Evolutionary conservation across 2,888 invertebrate genomes (phyloP).

Genomic region (Zygothrica quintamaculata): DNA sequence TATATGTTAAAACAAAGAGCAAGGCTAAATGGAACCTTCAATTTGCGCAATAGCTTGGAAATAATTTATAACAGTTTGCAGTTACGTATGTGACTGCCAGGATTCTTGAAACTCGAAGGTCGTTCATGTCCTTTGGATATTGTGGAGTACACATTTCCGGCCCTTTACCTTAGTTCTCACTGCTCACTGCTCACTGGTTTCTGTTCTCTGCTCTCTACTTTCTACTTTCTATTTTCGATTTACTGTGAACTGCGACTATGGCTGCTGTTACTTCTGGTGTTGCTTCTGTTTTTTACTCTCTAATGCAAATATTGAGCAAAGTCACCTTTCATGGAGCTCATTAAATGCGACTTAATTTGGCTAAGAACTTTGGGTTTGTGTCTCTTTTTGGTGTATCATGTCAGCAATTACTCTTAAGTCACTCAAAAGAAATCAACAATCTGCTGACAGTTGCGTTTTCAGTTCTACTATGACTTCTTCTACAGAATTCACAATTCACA

Average conservation of each 20-base stretch:
- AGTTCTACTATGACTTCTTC: neutral
- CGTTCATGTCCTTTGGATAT: neutral
- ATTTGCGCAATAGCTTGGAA: slow-evolving; percentile 76
- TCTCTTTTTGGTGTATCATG: slow-evolving; percentile 56
- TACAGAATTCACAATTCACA: slow-evolving; percentile 11
- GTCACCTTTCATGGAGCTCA: slow-evolving; percentile 52
- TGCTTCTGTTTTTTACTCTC: too few species aligned
- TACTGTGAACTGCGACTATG: too few species aligned
- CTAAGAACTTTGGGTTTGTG: slow-evolving; percentile 13
- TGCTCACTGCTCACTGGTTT: neutral
- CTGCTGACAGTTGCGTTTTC: slow-evolving; percentile 68
- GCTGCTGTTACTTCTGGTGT: too few species aligned
- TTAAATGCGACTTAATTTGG: slow-evolving; percentile 72
- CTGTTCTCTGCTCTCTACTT: neutral
- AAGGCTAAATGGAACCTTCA: slow-evolving; percentile 67
- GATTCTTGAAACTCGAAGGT: slow-evolving; percentile 28
- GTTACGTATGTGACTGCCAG: slow-evolving; percentile 35
- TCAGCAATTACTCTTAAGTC: slow-evolving; percentile 62
- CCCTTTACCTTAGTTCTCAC: neutral
- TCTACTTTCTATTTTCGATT: too few species aligned
- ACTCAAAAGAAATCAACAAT: slow-evolving; percentile 54
- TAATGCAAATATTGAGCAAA: slow-evolving; percentile 38
- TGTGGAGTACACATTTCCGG: slow-evolving; percentile 3
- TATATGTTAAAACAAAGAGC: slow-evolving; percentile 75
- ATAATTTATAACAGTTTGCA: slow-evolving; percentile 78